These are phyloP conservation scores for Neolamprologus toae DNA, from an alignment of 2,113 vertebrate species.

Conservation along the genomic window DNA sequence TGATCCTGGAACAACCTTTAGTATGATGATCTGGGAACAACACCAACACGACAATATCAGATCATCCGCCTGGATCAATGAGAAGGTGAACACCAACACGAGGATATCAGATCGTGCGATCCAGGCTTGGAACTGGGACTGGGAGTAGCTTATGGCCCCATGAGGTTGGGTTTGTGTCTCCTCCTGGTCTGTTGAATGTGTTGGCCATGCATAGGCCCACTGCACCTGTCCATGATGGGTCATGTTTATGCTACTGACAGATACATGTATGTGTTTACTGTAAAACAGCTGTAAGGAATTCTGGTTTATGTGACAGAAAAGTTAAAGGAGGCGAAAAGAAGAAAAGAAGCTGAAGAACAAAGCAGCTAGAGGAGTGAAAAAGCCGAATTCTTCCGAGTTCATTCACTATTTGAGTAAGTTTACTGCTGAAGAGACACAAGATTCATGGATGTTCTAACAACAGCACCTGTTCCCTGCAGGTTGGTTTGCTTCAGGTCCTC, in stretches of 20 bases:
- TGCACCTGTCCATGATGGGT: not conserved
- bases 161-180: not conserved
- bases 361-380: not conserved
- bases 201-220: not conserved
- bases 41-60: no score
- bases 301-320: not conserved
- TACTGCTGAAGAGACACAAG: not conserved
- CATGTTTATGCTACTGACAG: not conserved
- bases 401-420: not conserved
- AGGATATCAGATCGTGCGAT: not conserved
- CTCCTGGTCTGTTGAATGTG: not conserved
- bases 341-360: not conserved
- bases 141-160: not conserved
- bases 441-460: not conserved
- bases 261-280: not conserved
- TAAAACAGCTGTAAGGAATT: not conserved
- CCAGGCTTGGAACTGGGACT: not conserved
- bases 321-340: not conserved
- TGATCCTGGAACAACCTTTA: no score
- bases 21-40: no score
- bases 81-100: no score
- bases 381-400: accelerated
- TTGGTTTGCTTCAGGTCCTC: slow-evolving; percentile 40
- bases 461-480: slow-evolving; percentile 17
- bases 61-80: no score